Evolutionary conservation across 1,140 invertebrate species (phyloP).

Genomic region (Drosophila simulans): DNA sequence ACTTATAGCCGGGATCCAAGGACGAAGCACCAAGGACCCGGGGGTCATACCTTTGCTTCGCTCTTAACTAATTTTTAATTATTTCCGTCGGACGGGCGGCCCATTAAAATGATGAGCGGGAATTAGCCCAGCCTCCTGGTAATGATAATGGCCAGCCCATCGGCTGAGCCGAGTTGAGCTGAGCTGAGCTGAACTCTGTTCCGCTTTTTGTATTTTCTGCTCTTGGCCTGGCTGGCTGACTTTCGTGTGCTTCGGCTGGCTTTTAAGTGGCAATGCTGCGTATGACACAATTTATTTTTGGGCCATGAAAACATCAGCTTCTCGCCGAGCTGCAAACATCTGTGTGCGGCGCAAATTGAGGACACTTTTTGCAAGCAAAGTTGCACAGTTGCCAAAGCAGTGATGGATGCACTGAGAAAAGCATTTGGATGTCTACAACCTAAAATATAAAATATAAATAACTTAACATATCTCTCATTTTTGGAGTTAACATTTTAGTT

Average conservation of each 20-base stretch:
- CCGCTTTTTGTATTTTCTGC: background rate
- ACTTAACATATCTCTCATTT: no score
- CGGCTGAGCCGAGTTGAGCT: slow-evolving; percentile 21
- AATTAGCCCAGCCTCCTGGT: slow-evolving; percentile 37
- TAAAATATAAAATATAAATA: no score
- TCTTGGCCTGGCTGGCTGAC: slow-evolving; percentile 9
- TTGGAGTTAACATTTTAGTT: no score
- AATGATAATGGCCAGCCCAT: slow-evolving; percentile 35
- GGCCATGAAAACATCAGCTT: slow-evolving; percentile 58
- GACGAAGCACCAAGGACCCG: slow-evolving; percentile 3
- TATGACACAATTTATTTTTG: slow-evolving; percentile 72
- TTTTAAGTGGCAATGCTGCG: slow-evolving; percentile 50
- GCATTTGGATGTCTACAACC: background rate
- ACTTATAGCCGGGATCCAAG: slow-evolving; percentile 27
- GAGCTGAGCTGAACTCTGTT: background rate
- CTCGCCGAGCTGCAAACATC: slow-evolving; percentile 9
- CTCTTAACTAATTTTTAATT: slow-evolving; percentile 48
- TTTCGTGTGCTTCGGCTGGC: no score
- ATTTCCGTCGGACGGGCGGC: slow-evolving; percentile 39
- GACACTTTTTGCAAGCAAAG: slow-evolving; percentile 67
- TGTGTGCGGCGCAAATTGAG: slow-evolving; percentile 50
- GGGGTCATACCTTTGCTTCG: slow-evolving; percentile 4
- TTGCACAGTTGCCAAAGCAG: slow-evolving; percentile 42
- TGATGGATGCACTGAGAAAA: slow-evolving; percentile 4
- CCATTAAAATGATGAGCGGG: slow-evolving; percentile 57